Evolutionary conservation across 2,113 vertebrate genomes (phyloP), one percentile per base, ranked within the genome.

Genomic region (Morone chrysops): DNA sequence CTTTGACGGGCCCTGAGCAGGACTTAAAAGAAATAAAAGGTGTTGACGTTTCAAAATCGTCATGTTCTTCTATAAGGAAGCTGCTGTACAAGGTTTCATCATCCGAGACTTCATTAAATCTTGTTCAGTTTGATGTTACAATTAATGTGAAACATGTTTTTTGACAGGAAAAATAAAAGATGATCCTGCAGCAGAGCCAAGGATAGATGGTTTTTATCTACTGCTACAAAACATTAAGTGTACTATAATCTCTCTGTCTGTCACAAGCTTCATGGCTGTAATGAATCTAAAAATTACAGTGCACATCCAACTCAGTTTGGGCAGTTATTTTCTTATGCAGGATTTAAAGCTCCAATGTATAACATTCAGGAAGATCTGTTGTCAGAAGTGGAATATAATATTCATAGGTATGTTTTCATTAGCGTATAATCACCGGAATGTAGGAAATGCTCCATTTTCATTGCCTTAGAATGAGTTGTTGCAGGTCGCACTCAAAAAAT

Each of bases 21-120:
- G 43, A 68, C 43, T 43, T 25, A 22, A 11, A 22, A 14, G 47
- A 3, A 13, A 53, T 69, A 31, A 78, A 59, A 68, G 53, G 63
- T 75, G 60, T 57, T 12, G 25, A 38, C n/a, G 0, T 69, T 50
- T 18, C 0, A 20, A 8, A 8, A 57, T n/a, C n/a, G 0, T 1
- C 54, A 2, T 4, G n/a, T 22, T 12, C 81, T 48, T 17, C 38
- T 72, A 47, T 12, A 60, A 51, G 69, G 80, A 53, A 63, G 54
- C 69, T 9, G 51, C 57, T 18, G 47, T n/a, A 11, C 17, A 47
- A 56, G 57, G 62, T 77, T 65, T 16, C 65, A 53, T 56, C 50
- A 65, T 67, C 38, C 31, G 5, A 47, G 54, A 6, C 45, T 79
- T 82, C 43, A 70, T 53, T 78, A 63, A 53, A 67, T 75, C 50